These are phyloP conservation scores for Exocentrus adspersus DNA, from an alignment of 2,888 invertebrate species.

Conservation along the genomic window DNA sequence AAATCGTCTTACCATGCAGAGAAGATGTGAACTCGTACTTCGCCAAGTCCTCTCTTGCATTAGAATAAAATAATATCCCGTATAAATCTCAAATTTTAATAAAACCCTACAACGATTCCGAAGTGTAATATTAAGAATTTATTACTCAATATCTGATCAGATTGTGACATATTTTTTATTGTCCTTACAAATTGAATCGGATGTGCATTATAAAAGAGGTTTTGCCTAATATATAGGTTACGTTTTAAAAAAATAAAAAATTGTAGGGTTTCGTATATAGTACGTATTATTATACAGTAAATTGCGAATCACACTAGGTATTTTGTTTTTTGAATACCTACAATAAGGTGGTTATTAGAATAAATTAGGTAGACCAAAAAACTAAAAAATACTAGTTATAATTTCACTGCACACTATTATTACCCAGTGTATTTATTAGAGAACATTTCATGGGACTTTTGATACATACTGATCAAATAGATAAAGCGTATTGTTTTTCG, in stretches of 20 bases:
- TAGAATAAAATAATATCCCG: conserved; percentile 20
- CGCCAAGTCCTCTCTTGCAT: background rate
- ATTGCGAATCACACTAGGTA: too few species aligned
- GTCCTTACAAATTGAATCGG: background rate
- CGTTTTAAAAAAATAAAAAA: too few species aligned
- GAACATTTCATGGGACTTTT: too few species aligned
- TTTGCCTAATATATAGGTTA: too few species aligned
- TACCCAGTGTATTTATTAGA: too few species aligned
- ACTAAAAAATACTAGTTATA: too few species aligned
- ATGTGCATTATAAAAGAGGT: background rate
- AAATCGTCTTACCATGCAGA: conserved; percentile 40
- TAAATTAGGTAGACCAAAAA: too few species aligned
- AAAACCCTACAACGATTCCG: conserved; percentile 24
- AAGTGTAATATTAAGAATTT: conserved; percentile 30
- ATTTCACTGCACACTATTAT: too few species aligned
- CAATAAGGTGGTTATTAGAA: too few species aligned
- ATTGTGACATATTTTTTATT: background rate
- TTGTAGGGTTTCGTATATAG: background rate
- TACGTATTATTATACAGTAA: background rate
- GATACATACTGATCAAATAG: background rate
- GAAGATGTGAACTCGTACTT: conserved; percentile 24
- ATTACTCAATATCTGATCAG: conserved; percentile 25
- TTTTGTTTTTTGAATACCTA: too few species aligned
- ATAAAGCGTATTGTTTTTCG: background rate
- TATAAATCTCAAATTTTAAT: conserved; percentile 33